phyloP scores from a whole-genome alignment of 2,888 invertebrate species.

The Saturnia pavonia region DNA sequence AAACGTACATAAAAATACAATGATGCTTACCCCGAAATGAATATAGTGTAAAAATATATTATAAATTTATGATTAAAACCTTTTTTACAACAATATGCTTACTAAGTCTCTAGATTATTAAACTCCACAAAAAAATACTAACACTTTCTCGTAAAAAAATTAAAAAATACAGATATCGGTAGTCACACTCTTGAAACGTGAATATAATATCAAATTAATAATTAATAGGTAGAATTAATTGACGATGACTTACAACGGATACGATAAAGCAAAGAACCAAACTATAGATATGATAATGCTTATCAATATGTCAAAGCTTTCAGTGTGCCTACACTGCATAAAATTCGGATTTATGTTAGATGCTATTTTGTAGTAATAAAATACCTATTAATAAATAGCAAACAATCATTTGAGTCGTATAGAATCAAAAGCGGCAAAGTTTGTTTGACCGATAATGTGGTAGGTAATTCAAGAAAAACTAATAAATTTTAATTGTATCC shows the following conservation, averaged over 20 bases:
- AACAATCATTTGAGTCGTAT: too few species aligned
- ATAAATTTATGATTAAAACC: too few species aligned
- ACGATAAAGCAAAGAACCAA: conserved; percentile 2
- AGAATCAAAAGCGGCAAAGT: too few species aligned
- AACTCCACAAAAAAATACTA: too few species aligned
- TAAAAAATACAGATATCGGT: background rate
- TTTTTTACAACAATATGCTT: too few species aligned
- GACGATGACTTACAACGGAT: conserved; percentile 12
- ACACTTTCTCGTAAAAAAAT: background rate
- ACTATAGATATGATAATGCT: background rate
- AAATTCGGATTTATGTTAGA: background rate
- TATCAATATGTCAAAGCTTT: background rate
- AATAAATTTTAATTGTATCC: too few species aligned
- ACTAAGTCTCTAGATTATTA: too few species aligned
- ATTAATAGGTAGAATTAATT: background rate
- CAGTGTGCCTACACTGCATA: background rate
- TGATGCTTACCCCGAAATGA: too few species aligned
- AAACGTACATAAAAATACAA: too few species aligned
- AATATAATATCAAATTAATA: background rate
- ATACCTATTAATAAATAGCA: background rate
- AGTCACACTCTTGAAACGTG: conserved; percentile 1
- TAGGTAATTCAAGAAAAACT: too few species aligned
- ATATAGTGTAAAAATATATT: too few species aligned
- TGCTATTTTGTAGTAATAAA: background rate
- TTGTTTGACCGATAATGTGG: too few species aligned